Base-by-base conservation (phyloP, 2,888 invertebrate genomes). In the Diaperis boleti region DNA sequence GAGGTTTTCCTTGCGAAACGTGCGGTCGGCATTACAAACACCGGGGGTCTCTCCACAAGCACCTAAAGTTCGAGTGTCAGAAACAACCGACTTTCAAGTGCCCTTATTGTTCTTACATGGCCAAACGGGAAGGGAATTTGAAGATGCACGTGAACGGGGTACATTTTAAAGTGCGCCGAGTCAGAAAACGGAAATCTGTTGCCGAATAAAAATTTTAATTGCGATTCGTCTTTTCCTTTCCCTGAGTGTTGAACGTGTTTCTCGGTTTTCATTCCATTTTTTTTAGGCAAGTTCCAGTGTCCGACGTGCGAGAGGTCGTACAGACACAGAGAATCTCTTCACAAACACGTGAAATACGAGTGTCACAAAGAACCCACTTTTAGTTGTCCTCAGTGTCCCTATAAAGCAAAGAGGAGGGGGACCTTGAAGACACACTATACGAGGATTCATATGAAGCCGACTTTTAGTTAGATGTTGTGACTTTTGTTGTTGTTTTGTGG, bases 41-140 rank as follows among this genome's bases (percentile, higher is more conserved):
- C 37, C 62, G 50, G 33, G 44, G 61, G 31, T 57, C 64, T 1
- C 59, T 69, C 1, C 39, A 22, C 2, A 8, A 42, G 6, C 59
- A 59, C 15, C 5, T 55, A 67, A 82, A 79, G 61, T 81, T 79
- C 64, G 82, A 83, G 64, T 84, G 83, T 69, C 76, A 77, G 13
- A 75, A 76, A 54, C 73, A 73, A 41, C 78, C 78, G 1, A 73
- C 75, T 54, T 81, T 79, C 62, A 67, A 67, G 2, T 81, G 81
- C 44, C 64, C 68, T 5, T 66, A 75, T 18, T 80, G 79, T 62
- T 13, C 52, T 11, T 65, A 66, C 20, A 69, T 50, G 63, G 47
- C 66, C 1, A 71, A 70, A 45, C 47, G 18, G 4, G 50, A 59
- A 42, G 41, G 50, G 13, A 59, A 59, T 22, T 22, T 59, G 14